Conservation (phyloP, 2,113 vertebrate species). For the Micromys minutus region DNA sequence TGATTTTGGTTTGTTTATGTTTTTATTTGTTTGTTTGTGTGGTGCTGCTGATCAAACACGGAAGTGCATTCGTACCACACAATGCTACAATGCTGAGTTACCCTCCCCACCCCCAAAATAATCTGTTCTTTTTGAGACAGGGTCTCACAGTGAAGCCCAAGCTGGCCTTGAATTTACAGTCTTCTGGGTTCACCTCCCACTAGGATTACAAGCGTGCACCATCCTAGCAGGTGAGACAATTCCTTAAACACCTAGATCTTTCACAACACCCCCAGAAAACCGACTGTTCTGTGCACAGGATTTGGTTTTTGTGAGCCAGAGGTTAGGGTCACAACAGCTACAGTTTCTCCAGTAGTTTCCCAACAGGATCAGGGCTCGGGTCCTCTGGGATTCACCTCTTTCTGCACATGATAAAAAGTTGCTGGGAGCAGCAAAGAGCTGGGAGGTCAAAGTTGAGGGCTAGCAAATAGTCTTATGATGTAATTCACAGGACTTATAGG, state of each 20-base stretch:
- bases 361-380: no score
- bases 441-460: not conserved
- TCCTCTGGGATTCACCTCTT: not conserved
- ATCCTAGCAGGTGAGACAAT: not conserved
- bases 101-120: not conserved
- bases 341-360: not conserved
- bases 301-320: not conserved
- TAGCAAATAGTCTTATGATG: not conserved
- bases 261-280: not conserved
- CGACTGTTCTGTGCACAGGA: not conserved
- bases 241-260: not conserved
- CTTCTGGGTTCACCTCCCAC: not conserved
- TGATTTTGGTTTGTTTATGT: not conserved
- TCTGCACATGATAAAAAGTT: slow-evolving; percentile 39
- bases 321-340: not conserved
- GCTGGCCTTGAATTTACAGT: not conserved
- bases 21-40: not conserved
- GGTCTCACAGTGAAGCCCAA: not conserved
- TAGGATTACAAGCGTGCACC: not conserved
- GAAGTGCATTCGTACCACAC: not conserved
- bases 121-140: not conserved
- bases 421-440: not conserved
- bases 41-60: not conserved
- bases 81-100: not conserved
- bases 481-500: not conserved